These are phyloP conservation scores for Operophtera brumata DNA, from an alignment of 2,888 invertebrate species.

Conservation along the genomic window DNA sequence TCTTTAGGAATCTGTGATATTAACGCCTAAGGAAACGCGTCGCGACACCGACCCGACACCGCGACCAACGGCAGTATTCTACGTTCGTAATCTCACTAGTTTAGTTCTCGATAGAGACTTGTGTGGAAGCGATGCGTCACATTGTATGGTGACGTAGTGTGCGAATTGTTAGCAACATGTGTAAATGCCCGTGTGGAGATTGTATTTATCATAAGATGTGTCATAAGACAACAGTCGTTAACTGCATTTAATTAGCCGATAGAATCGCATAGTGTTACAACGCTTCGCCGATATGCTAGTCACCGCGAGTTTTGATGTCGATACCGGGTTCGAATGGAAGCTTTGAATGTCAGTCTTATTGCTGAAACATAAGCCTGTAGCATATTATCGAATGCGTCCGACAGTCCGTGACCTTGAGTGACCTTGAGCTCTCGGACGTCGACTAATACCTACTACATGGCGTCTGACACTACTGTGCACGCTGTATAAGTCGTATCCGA, in stretches of 20 bases:
- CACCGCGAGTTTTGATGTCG: slow-evolving; percentile 37
- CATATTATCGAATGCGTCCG: no score
- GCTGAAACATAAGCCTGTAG: no score
- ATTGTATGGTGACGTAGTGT: not conserved
- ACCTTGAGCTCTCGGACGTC: no score
- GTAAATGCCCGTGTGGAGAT: not conserved
- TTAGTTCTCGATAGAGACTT: slow-evolving; percentile 34
- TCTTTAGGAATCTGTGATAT: slow-evolving; percentile 76
- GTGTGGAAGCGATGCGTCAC: not conserved
- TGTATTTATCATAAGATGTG: slow-evolving; percentile 24
- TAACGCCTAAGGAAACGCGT: slow-evolving; percentile 70
- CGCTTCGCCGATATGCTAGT: slow-evolving; percentile 56
- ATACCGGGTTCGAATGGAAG: slow-evolving; percentile 15
- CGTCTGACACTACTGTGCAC: no score
- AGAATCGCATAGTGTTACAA: slow-evolving; percentile 44
- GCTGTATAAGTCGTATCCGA: no score
- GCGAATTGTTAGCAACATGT: not conserved
- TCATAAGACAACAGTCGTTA: slow-evolving; percentile 35
- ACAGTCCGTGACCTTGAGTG: no score
- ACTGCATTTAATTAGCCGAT: slow-evolving; percentile 55
- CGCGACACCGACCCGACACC: slow-evolving; percentile 15
- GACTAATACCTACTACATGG: no score
- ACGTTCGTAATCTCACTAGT: slow-evolving; percentile 56
- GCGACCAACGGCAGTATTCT: slow-evolving; percentile 32
- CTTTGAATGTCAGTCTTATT: slow-evolving; percentile 10